Conservation (phyloP, 2,113 vertebrate genomes). For the Sinocyclocheilus anshuiensis region DNA sequence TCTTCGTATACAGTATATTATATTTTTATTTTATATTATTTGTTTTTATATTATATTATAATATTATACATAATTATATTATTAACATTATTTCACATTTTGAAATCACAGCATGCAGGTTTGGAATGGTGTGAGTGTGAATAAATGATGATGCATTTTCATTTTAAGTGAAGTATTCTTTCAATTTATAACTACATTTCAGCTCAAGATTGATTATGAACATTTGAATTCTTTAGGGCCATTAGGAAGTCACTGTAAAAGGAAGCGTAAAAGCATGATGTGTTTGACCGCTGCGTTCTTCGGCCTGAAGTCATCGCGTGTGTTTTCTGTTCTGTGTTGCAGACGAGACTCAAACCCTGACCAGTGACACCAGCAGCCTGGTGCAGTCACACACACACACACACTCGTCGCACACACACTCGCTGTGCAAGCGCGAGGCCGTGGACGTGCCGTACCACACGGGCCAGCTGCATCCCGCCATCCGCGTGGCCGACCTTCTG, state of each 20-base stretch:
- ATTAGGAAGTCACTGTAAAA: background rate
- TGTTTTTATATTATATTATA: too few species aligned
- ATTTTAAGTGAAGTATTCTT: too few species aligned
- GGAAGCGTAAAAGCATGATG: background rate
- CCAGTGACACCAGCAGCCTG: constrained; percentile 94
- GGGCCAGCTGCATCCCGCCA: constrained; percentile 95
- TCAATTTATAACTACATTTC: too few species aligned
- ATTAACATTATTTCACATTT: too few species aligned
- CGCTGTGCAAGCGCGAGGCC: constrained; percentile 79
- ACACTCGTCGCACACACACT: constrained; percentile 72
- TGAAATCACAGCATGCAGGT: too few species aligned
- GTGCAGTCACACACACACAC: constrained; percentile 82
- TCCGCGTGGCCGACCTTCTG: constrained; percentile 94
- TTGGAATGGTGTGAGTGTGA: too few species aligned
- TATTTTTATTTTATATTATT: too few species aligned
- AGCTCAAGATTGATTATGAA: too few species aligned
- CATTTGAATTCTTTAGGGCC: too few species aligned
- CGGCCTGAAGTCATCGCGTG: constrained; percentile 16
- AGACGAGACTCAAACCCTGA: constrained; percentile 97
- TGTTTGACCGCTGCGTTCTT: background rate
- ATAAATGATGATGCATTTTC: too few species aligned
- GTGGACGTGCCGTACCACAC: constrained; percentile 95
- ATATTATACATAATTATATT: too few species aligned
- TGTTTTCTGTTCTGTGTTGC: constrained; percentile 34
- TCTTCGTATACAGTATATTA: too few species aligned